Base-by-base conservation (phyloP, 2,888 invertebrate genomes). In the Lacanobia wlatinum region DNA sequence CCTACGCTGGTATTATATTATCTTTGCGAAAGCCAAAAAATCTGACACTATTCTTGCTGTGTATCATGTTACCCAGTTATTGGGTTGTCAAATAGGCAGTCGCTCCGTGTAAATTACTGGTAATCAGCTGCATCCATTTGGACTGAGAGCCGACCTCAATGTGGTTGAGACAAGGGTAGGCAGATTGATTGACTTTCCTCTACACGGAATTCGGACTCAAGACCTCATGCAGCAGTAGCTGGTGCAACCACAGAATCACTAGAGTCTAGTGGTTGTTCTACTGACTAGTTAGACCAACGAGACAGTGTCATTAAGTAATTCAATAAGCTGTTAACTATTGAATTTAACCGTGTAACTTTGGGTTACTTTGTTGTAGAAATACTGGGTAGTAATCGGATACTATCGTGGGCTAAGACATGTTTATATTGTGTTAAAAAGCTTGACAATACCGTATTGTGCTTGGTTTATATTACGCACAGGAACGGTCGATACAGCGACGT, bases 301-400 rank as follows among this genome's bases (percentile, higher is more conserved):
- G 1, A 10, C 58, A n/a, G n/a, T 38, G 12, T 21, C 28, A 63
- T 58, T 43, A 34, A 12, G 6, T 48, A 46, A 70, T 10, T 21
- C 53, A 48, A 55, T 50, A 48, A 23, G 14, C 34, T 43, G 58
- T 58, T 43, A 72, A 52, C 0, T 46, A 63, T 43, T 28, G 16
- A 38, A 59, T 59, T 14, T 46, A 59, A 48, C 46, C 12, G 50
- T 28, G 21, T 23, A 1, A 9, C 48, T 58, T 65, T n/a, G 23
- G 34, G 40, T 59, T 43, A 66, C 53, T 60, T 77, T 77, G 77
- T 77, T 63, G 21, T 16, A 50, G 23, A 59, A 66, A 55, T 63
- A 67, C 34, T 43, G 16, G 28, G 28, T 28, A 52, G 46, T 73
- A 77, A 77, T 59, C 14, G 9, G 53, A 76, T 55, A 73, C 59